Evolutionary conservation across 2,797 vertebrate species (phyloP).

Genomic region (Propithecus perrieri): DNA sequence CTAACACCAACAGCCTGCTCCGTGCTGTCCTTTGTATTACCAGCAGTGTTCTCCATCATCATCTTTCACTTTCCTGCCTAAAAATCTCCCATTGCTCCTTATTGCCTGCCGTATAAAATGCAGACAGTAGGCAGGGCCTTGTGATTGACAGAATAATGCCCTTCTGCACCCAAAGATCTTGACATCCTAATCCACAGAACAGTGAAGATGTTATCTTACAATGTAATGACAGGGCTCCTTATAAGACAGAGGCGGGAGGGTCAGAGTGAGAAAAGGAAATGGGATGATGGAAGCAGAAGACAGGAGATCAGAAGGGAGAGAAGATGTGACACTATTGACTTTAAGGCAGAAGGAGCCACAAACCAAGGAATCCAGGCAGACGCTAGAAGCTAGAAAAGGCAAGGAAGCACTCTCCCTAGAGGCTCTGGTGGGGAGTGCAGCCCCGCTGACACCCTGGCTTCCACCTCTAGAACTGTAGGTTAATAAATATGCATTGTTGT

Average conservation of each 20-base stretch:
- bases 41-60: background rate
- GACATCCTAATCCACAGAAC: background rate
- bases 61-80: background rate
- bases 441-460: background rate
- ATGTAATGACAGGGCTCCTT: background rate
- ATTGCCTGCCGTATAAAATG: background rate
- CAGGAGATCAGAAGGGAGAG: background rate
- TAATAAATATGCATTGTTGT: background rate
- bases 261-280: background rate
- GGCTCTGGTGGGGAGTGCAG: background rate
- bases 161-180: background rate
- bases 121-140: background rate
- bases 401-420: background rate
- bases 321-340: background rate
- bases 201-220: background rate
- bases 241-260: background rate
- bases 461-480: background rate
- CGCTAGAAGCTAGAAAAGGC: background rate
- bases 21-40: background rate
- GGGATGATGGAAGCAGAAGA: background rate
- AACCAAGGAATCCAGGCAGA: background rate
- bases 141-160: background rate
- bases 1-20: background rate
- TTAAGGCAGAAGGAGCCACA: background rate
- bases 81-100: background rate